Percentiles rank a stretch among this genome's conserved stretches.
Evolutionary conservation across 2,797 vertebrate species (phyloP).

Genomic region (Typhlichthys subterraneus): DNA sequence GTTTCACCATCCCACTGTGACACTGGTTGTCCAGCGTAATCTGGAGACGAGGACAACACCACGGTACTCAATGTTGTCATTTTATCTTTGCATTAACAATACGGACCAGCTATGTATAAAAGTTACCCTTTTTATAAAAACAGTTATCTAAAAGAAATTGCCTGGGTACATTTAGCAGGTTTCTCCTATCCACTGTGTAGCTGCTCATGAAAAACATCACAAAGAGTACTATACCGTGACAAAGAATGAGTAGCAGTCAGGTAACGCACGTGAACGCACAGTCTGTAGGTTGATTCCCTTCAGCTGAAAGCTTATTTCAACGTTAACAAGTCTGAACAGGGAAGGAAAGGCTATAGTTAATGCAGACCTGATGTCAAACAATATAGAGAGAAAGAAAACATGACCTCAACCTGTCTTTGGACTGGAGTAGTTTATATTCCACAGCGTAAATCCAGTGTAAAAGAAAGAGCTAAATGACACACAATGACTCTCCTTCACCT

Average conservation of each 20-base stretch:
- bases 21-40: constrained; percentile 91
- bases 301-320: constrained; percentile 87
- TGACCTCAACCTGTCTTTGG: not conserved
- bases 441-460: too few species aligned
- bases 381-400: not conserved
- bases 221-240: constrained; percentile 76
- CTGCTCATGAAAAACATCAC: not conserved
- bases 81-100: not conserved
- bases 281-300: constrained; percentile 94
- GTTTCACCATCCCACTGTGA: constrained; percentile 94
- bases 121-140: not conserved
- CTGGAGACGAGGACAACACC: constrained; percentile 65
- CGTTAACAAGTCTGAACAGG: constrained; percentile 82
- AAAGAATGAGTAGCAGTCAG: constrained; percentile 91
- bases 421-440: too few species aligned
- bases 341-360: not conserved
- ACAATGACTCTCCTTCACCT: not conserved
- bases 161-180: too few species aligned
- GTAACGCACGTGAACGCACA: constrained; percentile 84
- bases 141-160: too few species aligned
- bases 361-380: not conserved
- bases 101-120: not conserved
- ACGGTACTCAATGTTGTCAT: too few species aligned
- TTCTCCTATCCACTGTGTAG: too few species aligned
- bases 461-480: too few species aligned